Percentiles rank a stretch among this genome's conserved stretches.
Evolutionary conservation across 35 echinoderm and acorn worm species (phyloP).

Genomic region (Amphiura filiformis): DNA sequence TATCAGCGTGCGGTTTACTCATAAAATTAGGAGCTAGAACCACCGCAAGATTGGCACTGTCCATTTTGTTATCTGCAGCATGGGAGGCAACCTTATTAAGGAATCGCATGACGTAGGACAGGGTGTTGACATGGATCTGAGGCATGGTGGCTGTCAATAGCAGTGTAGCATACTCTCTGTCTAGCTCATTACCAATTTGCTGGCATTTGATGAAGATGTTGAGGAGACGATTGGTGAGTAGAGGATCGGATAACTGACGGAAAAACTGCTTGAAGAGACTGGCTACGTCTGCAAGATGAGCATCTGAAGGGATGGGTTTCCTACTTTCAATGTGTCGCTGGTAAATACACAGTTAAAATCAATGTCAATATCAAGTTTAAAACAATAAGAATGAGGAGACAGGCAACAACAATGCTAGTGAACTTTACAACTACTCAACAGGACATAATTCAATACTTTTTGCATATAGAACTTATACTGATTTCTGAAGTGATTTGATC

Average conservation of each 20-base stretch:
- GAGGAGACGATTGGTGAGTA: slow-evolving; percentile 55
- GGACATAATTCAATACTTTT: no score
- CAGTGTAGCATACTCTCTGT: slow-evolving; percentile 42
- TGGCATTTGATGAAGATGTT: slow-evolving; percentile 68
- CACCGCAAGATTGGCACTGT: slow-evolving; percentile 70
- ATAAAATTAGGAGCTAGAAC: slow-evolving; percentile 84
- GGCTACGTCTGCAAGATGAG: slow-evolving; percentile 74
- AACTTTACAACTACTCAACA: no score
- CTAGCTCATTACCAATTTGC: slow-evolving; percentile 44
- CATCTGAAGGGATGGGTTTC: slow-evolving; percentile 36
- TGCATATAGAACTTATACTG: no score
- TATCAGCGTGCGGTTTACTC: not conserved
- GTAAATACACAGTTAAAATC: no score
- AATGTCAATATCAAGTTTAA: no score
- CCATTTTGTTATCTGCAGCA: slow-evolving; percentile 82
- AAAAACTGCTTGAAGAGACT: slow-evolving; percentile 92
- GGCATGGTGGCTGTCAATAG: slow-evolving; percentile 63
- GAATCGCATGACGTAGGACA: slow-evolving; percentile 81
- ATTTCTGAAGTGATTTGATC: no score
- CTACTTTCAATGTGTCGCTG: slow-evolving; percentile 69
- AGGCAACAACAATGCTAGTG: no score
- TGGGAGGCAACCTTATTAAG: slow-evolving; percentile 46
- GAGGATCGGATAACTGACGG: slow-evolving; percentile 76
- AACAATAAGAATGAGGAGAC: no score
- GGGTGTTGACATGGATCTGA: slow-evolving; percentile 29